Evolutionary conservation across 2,113 vertebrate genomes (phyloP).

Genomic region (Percopsis transmontana): DNA sequence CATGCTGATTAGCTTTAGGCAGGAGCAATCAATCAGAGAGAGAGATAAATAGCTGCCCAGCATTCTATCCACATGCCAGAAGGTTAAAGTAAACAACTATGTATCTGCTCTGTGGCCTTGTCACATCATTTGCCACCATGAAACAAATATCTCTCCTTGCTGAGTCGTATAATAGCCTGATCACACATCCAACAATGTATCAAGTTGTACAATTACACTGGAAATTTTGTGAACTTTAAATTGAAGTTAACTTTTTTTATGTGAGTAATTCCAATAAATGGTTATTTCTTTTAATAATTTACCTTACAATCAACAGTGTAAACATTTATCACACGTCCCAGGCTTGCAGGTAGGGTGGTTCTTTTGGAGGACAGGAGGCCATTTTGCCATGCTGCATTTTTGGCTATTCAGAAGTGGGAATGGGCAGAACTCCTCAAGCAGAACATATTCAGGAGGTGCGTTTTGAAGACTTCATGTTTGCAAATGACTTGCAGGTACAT

Average conservation of each 20-base stretch:
- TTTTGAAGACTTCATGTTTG: slow-evolving; percentile 81
- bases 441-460: slow-evolving; percentile 79
- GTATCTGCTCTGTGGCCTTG: slow-evolving; percentile 19
- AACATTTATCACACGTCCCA: slow-evolving; percentile 79
- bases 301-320: slow-evolving; percentile 72
- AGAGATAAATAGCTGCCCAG: slow-evolving; percentile 60
- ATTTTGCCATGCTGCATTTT: slow-evolving; percentile 78
- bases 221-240: slow-evolving; percentile 65
- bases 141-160: slow-evolving; percentile 40
- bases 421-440: slow-evolving; percentile 81
- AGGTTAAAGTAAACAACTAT: slow-evolving; percentile 47
- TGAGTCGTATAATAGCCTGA: slow-evolving; percentile 22
- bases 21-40: slow-evolving; percentile 73
- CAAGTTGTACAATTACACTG: slow-evolving; percentile 23
- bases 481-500: slow-evolving; percentile 81
- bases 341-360: slow-evolving; percentile 65
- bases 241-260: slow-evolving; percentile 53
- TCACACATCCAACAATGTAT: slow-evolving; percentile 39
- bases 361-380: slow-evolving; percentile 71
- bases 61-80: slow-evolving; percentile 58
- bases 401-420: slow-evolving; percentile 73
- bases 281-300: slow-evolving; percentile 53
- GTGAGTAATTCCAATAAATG: slow-evolving; percentile 64
- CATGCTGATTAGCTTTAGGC: slow-evolving; percentile 76
- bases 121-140: slow-evolving; percentile 10